Conservation (phyloP, 2,888 invertebrate genomes). For the Microchrysa polita region DNA sequence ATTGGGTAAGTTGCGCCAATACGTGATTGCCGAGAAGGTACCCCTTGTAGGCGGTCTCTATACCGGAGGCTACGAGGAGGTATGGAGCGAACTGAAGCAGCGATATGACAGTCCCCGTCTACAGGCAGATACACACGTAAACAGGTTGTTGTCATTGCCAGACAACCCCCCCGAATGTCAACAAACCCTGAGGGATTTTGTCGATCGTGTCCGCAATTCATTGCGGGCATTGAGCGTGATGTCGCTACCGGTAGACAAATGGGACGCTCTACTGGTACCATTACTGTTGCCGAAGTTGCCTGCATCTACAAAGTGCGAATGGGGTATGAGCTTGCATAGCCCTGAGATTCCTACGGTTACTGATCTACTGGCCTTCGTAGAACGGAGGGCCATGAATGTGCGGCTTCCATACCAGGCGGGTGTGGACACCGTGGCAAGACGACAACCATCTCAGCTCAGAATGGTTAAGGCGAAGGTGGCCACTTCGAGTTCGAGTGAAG, state of each 20-base stretch:
- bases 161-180: background rate
- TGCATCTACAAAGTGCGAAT: background rate
- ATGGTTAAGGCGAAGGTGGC: background rate
- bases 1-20: background rate
- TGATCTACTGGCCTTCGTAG: background rate
- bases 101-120: background rate
- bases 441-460: background rate
- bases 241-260: background rate
- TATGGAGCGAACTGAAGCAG: background rate
- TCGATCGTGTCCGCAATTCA: background rate
- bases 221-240: background rate
- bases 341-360: background rate
- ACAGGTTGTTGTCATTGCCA: background rate
- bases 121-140: background rate
- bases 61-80: background rate
- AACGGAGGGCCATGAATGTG: background rate
- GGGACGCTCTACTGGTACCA: background rate
- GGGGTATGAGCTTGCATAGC: background rate
- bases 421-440: background rate
- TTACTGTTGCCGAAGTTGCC: background rate
- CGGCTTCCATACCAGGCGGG: background rate
- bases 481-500: background rate
- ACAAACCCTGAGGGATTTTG: background rate
- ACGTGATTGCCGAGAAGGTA: background rate
- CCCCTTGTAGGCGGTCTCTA: background rate